Evolutionary conservation across 2,797 vertebrate genomes (phyloP), one percentile per base, ranked within the genome.

Genomic region (Oreonectes daqikongensis): DNA sequence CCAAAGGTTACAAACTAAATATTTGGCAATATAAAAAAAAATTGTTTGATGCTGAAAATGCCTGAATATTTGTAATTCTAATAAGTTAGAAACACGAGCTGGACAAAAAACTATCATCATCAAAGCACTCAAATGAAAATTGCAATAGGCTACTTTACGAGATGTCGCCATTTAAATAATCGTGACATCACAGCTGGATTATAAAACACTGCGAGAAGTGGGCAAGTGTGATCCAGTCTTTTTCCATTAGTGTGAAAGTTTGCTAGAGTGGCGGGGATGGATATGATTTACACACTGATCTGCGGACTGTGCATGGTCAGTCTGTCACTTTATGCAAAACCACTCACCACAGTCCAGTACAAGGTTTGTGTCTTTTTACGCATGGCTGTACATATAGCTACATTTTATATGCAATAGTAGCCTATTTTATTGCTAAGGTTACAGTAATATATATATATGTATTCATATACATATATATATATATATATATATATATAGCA

Each of bases 291-390:
- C 20, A 52, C 35, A 3, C 55, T 81, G n/a, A 38, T 81, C n/a
- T 84, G 72, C 12, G 77, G 75, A 42, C 26, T 84, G 24, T 59
- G 82, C 60, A 17, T 81, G 8, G 32, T 72, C 65, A 69, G 50
- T 35, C 52, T 76, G 38, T 79, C 72, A 84, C 78, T 87, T 79
- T 65, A 88, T 84, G 84, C 92, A 86, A 69, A 80, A 85, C 86
- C 72, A 5, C 30, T 81, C 17, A 90, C 91, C 77, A 87, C 87
- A 32, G 75, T 85, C 69, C 85, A 85, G 72, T 91, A 92, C 89
- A 92, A 91, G 82, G 82, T 84, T 24, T 53, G 74, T 77, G 22
- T 20, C 10, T 20, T 60, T 63, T n/a, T 35, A 26, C 48, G 17
- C 10, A n/a, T n/a, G n/a, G n/a, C n/a, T n/a, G n/a, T n/a, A n/a